A percentile compares a stretch with the other conserved stretches of the same genome.
Evolutionary conservation across 1,140 invertebrate genomes (phyloP).

Genomic region (Belonocnema kinseyi): DNA sequence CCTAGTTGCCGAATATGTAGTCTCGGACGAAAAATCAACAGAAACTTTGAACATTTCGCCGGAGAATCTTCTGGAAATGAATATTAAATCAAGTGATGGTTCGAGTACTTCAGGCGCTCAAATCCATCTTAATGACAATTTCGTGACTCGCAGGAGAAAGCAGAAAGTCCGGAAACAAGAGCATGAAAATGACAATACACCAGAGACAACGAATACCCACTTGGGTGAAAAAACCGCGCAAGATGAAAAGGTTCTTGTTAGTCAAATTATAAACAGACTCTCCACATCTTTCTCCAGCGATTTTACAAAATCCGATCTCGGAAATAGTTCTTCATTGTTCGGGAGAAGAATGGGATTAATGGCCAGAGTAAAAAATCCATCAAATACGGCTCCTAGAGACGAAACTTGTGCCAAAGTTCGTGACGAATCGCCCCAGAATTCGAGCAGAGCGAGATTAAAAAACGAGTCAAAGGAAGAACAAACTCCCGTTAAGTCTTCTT

Average conservation of each 20-base stretch:
- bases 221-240: constrained; percentile 44
- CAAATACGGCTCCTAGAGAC: not conserved
- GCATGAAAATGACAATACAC: not conserved
- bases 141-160: constrained; percentile 32
- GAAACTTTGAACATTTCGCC: constrained; percentile 5
- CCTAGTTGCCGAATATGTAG: constrained; percentile 78
- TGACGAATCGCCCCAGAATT: not conserved
- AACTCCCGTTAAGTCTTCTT: constrained; percentile 7
- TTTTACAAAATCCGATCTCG: not conserved
- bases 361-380: not conserved
- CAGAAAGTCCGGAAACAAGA: constrained; percentile 3
- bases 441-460: constrained; percentile 26
- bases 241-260: constrained; percentile 55
- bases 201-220: constrained; percentile 29
- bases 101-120: not conserved
- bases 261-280: constrained; percentile 60
- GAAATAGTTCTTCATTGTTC: not conserved
- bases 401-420: not conserved
- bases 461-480: constrained; percentile 26
- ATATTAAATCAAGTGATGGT: not conserved
- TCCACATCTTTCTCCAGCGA: constrained; percentile 54
- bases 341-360: constrained; percentile 27
- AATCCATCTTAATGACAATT: constrained; percentile 9
- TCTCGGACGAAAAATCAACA: constrained; percentile 39
- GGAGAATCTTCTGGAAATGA: constrained; percentile 11